Base-by-base conservation (phyloP, 92 coral and sea anemone species). In the Palythoa grandiflora region DNA sequence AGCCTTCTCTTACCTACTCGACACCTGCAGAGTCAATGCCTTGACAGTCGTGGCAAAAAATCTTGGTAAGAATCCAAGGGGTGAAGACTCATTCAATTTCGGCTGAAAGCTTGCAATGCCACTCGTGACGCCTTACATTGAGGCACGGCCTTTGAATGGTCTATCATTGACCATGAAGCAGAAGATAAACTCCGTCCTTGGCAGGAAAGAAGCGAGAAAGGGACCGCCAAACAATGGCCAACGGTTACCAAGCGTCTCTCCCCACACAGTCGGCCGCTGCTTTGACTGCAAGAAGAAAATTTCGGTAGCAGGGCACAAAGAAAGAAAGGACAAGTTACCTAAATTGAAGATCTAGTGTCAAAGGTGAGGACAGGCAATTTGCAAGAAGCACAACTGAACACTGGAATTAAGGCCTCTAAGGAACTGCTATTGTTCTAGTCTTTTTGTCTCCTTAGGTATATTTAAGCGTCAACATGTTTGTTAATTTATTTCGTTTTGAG, bases 1-100 rank as follows among this genome's bases (percentile, higher is more conserved):
- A 3, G 88, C 83, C 6, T 52, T 89, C 36, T 51, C 83, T 13
- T 89, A 20, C n/a, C 20, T 89, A 57, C 83, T 89, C 10, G 91
- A 83, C 36, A 89, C 88, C 0, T 72, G 83, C 61, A 44, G 88
- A 51, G 76, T 89, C 13, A 89, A 83, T 75, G 38, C 91, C 13
- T 21, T 20, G 36, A 89, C 91, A 3, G 65, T 83, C 38, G 44
- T 52, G 37, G 57, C 88, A 9, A 52, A 83, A 57, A 83, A 83
- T 38, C 12, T 21, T 3, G 60, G 63, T 0, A 16, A 3, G 6
- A 71, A 61, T 71, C 88, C 90, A 5, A 77, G 66, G 44, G 66
- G 68, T 39, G 86, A 77, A 28, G 54, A 68, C 28, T 21, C 77
- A 7, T 87, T 87, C 61, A 38, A 86, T 19, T 87, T 37, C 65